Base-by-base conservation (phyloP, 2,888 invertebrate genomes). In the Onthophagus sagittarius region DNA sequence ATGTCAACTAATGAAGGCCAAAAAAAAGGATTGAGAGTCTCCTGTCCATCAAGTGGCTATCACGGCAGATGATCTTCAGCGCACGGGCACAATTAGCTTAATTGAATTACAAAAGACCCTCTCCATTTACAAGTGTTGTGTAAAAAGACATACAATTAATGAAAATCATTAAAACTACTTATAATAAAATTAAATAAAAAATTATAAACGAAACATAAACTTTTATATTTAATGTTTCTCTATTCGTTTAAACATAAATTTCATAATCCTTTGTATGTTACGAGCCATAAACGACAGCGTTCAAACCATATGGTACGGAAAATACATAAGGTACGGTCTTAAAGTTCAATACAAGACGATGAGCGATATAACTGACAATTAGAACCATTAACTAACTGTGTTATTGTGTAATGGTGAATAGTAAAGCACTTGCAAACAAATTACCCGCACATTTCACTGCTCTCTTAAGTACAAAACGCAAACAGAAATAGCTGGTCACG, bases 71-170 rank as follows among this genome's bases (percentile, higher is more conserved):
- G 23, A 64, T 64, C 64, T 64, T 23, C 64, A 64, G 64, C 23
- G 23, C 64, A 64, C 13, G 64, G 23, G 9, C 64, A 64, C 64
- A 64, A 64, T 64, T 64, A 64, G 23, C 14, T 64, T 64, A 64
- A 64, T 64, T 64, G 23, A 64, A 64, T 64, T 64, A 64, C 64
- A 64, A 64, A 64, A 23, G 23, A 64, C 64, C 64, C 14, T 7
- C 64, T 11, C 23, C 39, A 11, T 4, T 53, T 53, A 53, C 39
- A 53, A 53, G 11, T 53, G 11, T 11, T 9, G 39, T 11, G 11
- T 53, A 53, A 53, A 53, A 53, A 11, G 11, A 11, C 11, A 53
- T 53, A 53, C 6, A 53, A 53, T 53, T 53, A 53, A 11, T 53
- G 11, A 9, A 23, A 23, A 23, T 23, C 23, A 23, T 23, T 23